These are phyloP conservation scores for Bugula neritina DNA, from an alignment of 2,888 invertebrate genomes.

Conservation along the genomic window DNA sequence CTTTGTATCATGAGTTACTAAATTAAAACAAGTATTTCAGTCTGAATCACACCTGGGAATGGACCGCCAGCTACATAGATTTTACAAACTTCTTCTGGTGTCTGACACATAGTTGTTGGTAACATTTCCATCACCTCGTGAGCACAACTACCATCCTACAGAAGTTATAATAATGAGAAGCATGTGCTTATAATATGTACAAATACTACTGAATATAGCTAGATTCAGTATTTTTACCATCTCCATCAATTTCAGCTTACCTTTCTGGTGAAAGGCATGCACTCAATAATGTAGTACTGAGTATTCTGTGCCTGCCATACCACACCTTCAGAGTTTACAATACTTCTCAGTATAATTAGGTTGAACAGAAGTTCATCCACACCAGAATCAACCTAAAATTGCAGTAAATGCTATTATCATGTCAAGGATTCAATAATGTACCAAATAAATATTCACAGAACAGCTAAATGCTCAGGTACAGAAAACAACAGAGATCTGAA, in stretches of 20 bases:
- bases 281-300: slow-evolving; percentile 23
- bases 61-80: not conserved
- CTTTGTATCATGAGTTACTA: too few species aligned
- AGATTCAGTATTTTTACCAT: too few species aligned
- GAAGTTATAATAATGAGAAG: too few species aligned
- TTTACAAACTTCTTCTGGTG: not conserved
- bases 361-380: slow-evolving; percentile 20
- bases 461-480: too few species aligned
- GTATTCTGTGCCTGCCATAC: slow-evolving; percentile 18
- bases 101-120: not conserved
- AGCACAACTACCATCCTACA: not conserved
- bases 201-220: too few species aligned
- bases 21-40: too few species aligned
- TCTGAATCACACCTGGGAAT: slow-evolving; percentile 3
- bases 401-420: too few species aligned
- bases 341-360: slow-evolving; percentile 21
- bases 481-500: too few species aligned
- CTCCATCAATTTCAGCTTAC: too few species aligned
- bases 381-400: slow-evolving; percentile 4
- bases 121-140: slow-evolving; percentile 17
- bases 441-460: too few species aligned
- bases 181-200: too few species aligned
- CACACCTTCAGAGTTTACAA: slow-evolving; percentile 25
- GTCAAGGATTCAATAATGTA: too few species aligned
- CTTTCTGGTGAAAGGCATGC: slow-evolving; percentile 10